These are phyloP conservation scores for Lasaia peninsularis DNA, from an alignment of 1,140 invertebrate species.

Conservation along the genomic window DNA sequence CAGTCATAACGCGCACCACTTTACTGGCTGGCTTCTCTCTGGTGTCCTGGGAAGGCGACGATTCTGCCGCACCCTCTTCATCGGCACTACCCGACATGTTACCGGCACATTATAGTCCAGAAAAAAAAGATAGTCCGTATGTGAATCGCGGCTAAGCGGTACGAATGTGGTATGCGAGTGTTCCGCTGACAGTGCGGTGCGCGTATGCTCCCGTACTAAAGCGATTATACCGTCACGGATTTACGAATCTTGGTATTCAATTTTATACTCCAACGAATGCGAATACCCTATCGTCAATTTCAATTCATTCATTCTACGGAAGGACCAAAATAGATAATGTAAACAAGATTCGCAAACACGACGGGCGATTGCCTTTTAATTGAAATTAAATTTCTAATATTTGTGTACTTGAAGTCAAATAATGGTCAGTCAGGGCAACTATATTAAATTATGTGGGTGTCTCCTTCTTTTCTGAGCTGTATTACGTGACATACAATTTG, in stretches of 20 bases:
- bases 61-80: constrained; percentile 47
- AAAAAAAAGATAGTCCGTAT: constrained; percentile 31
- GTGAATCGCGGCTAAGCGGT: constrained; percentile 46
- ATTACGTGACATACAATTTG: constrained; percentile 38
- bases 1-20: constrained; percentile 92
- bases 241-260: constrained; percentile 52
- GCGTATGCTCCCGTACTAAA: constrained; percentile 50
- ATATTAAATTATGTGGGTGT: constrained; percentile 25
- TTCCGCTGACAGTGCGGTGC: constrained; percentile 32
- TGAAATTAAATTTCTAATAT: not conserved
- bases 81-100: constrained; percentile 57
- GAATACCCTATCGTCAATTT: constrained; percentile 22
- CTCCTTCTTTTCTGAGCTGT: constrained; percentile 20
- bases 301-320: constrained; percentile 39
- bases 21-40: constrained; percentile 88
- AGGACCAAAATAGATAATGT: constrained; percentile 37
- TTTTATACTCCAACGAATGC: constrained; percentile 40
- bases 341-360: not conserved
- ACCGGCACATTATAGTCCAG: constrained; percentile 32
- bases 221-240: constrained; percentile 61
- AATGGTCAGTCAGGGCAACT: not conserved
- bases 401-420: not conserved
- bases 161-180: constrained; percentile 42
- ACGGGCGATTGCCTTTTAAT: not conserved
- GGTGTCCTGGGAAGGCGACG: constrained; percentile 79